A percentile compares a stretch with the other conserved stretches of the same genome.
Conservation (phyloP, 1,140 invertebrate genomes). For the Danaus melanippus region DNA sequence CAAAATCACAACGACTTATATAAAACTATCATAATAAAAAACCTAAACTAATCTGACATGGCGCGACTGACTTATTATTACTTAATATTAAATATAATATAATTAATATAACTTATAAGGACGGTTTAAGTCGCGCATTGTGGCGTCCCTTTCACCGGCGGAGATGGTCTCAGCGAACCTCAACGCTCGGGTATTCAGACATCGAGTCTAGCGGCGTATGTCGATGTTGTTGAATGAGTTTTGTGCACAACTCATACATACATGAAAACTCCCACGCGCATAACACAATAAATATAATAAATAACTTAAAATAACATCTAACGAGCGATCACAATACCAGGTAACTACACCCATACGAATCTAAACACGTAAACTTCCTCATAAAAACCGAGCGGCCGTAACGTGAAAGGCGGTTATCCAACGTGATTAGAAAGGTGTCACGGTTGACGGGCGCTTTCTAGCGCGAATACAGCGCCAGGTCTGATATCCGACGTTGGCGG, state of each 20-base stretch:
- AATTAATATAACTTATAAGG: constrained; percentile 40
- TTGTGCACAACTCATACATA: constrained; percentile 70
- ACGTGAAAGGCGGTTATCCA: constrained; percentile 69
- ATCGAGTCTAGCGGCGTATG: constrained; percentile 55
- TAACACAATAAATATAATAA: constrained; percentile 61
- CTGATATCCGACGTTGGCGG: constrained; percentile 68
- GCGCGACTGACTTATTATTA: constrained; percentile 61
- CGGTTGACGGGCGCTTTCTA: constrained; percentile 66
- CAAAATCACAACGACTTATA: constrained; percentile 56
- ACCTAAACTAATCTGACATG: constrained; percentile 55
- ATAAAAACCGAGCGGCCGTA: constrained; percentile 49
- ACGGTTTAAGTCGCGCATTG: constrained; percentile 33
- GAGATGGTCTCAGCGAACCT: neutral
- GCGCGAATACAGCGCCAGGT: constrained; percentile 69
- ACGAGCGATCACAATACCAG: constrained; percentile 41
- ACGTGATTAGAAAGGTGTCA: constrained; percentile 70
- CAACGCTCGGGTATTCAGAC: constrained; percentile 19
- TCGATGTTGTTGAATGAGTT: constrained; percentile 60
- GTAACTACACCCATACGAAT: constrained; percentile 17
- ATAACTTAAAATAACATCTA: constrained; percentile 43
- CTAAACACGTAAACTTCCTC: constrained; percentile 59
- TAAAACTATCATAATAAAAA: constrained; percentile 37
- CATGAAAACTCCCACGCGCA: constrained; percentile 58
- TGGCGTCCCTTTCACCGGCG: constrained; percentile 20
- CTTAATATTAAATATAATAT: constrained; percentile 32